Conservation (phyloP, 2,797 vertebrate genomes). For the Mormyrops attenuatus region DNA sequence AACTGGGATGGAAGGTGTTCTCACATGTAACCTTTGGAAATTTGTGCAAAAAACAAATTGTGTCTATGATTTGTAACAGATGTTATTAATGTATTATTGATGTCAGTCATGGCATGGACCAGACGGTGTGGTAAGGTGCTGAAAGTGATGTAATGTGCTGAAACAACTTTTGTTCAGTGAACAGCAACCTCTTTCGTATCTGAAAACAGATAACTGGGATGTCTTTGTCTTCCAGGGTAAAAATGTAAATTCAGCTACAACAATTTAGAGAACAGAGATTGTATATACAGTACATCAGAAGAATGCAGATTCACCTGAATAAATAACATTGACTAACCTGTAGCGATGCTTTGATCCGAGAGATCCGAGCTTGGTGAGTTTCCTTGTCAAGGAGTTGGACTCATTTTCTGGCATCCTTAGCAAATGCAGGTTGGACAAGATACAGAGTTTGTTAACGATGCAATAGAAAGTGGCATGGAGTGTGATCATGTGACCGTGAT, state of each 20-base stretch:
- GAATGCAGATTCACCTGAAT: background rate
- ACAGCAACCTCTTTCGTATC: background rate
- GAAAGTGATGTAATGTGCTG: background rate
- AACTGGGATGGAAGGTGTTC: background rate
- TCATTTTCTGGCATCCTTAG: constrained; percentile 74
- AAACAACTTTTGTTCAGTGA: background rate
- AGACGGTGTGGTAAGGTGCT: background rate
- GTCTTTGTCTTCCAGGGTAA: background rate
- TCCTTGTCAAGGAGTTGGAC: constrained; percentile 69
- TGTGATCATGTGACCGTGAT: background rate
- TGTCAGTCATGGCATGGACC: background rate
- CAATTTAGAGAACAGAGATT: background rate
- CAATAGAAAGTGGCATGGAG: background rate
- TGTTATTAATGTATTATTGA: background rate
- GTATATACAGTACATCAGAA: background rate
- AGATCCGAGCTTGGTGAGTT: constrained; percentile 76
- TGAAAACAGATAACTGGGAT: background rate
- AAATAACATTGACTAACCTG: constrained; percentile 51
- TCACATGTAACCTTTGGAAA: background rate
- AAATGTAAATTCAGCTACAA: background rate
- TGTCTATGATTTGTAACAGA: background rate
- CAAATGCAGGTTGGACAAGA: background rate
- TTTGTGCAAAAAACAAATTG: background rate
- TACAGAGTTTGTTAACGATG: background rate
- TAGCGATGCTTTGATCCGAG: constrained; percentile 72